Evolutionary conservation across 2,113 vertebrate species (phyloP), one percentile per base, ranked within the genome.

Genomic region (Abramis brama): DNA sequence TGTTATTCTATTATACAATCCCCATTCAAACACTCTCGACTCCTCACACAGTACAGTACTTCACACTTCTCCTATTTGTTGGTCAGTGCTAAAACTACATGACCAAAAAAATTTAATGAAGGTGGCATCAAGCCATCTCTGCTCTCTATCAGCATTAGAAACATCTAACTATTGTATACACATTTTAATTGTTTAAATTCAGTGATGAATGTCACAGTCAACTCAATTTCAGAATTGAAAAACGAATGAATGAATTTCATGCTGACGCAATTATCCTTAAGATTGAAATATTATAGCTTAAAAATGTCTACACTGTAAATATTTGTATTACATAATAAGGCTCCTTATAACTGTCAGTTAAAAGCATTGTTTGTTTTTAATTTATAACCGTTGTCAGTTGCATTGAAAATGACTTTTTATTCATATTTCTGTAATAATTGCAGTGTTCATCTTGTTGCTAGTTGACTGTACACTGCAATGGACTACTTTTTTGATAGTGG

Each of bases 21-120:
- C 21, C 55, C 33, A 79, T 79, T 62, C 57, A 79, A 43, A 79
- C 36, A 60, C 36, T 25, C 55, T 15, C 33, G 43, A 33, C 43
- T 62, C 59, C 19, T 47, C n/a, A 25, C 43, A 47, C 71, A 12
- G 39, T 47, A 74, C 11, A 79, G 76, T 19, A 79, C 52, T n/a
- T 79, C 76, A 79, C 76, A 39, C 76, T 79, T 39, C 21, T 74
- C 23, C 43, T 47, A 47, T 74, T 74, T 74, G 12, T 7, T 74
- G 19, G 50, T 78, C 52, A 57, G 23, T 23, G 23, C 19, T 23
- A 6, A 59, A 59, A 36, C 19, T 13, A 59, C 10, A 52, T 30
- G 2, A 57, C 50, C 19, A 57, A 33, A 55, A 27, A 30, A 36
- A 70, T 19, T 6, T 19, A 36, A 36, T 23, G 23, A 33, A 68